Evolutionary conservation across 2,888 invertebrate species (phyloP).

Genomic region (Amblyjoppa proteus): DNA sequence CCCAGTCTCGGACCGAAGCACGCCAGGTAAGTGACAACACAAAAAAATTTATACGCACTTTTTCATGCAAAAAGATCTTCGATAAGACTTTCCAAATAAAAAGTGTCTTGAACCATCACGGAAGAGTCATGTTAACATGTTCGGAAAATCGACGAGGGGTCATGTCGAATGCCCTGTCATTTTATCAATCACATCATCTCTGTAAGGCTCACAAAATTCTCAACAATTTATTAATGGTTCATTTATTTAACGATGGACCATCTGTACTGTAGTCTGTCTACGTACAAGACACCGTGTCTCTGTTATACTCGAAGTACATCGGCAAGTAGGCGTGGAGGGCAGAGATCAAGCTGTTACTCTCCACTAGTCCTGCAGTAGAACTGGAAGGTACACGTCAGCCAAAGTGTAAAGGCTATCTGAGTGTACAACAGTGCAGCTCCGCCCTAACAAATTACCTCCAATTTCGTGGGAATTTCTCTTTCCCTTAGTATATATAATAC

Average conservation of each 20-base stretch:
- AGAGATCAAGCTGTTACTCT: slow-evolving; percentile 36
- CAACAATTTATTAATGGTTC: not conserved
- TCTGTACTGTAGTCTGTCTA: slow-evolving; percentile 12
- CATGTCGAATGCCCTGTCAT: not conserved
- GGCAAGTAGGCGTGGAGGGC: slow-evolving; percentile 6
- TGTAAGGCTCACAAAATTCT: not conserved
- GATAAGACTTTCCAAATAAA: not conserved
- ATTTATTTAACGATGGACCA: not conserved
- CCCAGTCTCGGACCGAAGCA: slow-evolving; percentile 83
- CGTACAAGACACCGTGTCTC: slow-evolving; percentile 11
- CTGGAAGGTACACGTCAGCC: slow-evolving; percentile 50
- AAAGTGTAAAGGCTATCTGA: slow-evolving; percentile 69
- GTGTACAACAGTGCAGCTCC: slow-evolving; percentile 19
- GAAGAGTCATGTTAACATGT: not conserved
- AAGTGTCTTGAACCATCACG: not conserved
- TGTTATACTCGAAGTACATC: slow-evolving; percentile 18
- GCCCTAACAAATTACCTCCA: slow-evolving; percentile 81
- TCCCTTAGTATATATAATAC: slow-evolving; percentile 76
- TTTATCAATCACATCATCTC: not conserved
- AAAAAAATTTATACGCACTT: no score
- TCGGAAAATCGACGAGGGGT: not conserved
- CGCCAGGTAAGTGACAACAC: slow-evolving; percentile 79
- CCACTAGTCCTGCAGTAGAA: slow-evolving; percentile 28
- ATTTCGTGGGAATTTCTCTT: slow-evolving; percentile 77
- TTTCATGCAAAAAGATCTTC: no score